Evolutionary conservation across 1,140 invertebrate species (phyloP).

Genomic region (Globodera ellingtonae): DNA sequence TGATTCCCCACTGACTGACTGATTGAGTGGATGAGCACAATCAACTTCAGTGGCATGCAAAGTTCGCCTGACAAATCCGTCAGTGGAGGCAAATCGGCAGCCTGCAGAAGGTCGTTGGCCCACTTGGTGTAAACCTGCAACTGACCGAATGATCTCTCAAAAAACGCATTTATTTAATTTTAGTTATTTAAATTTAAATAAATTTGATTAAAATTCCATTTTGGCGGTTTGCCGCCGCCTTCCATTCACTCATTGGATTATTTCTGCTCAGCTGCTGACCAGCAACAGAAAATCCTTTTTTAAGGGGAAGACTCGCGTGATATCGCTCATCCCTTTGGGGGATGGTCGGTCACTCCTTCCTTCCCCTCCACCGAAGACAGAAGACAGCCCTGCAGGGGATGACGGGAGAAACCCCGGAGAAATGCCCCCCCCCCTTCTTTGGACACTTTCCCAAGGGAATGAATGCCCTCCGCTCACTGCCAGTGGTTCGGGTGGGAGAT

Average conservation of each 20-base stretch:
- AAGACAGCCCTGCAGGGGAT: too few relatives aligned
- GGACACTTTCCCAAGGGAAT: not conserved
- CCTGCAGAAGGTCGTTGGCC: slow-evolving; percentile 50
- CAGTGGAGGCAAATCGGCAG: slow-evolving; percentile 37
- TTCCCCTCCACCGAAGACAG: too few relatives aligned
- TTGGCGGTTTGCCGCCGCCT: not conserved
- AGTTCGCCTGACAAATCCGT: slow-evolving; percentile 50
- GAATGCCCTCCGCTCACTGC: not conserved
- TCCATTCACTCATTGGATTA: not conserved
- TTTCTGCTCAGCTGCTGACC: not conserved
- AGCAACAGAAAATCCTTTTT: not conserved
- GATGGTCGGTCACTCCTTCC: not conserved
- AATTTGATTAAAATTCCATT: not conserved
- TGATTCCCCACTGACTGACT: slow-evolving; percentile 43
- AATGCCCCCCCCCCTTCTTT: not conserved
- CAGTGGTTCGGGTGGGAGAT: not conserved
- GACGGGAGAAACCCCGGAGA: not conserved
- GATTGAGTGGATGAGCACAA: slow-evolving; percentile 48
- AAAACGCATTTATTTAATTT: too few relatives aligned
- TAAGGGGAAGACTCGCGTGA: not conserved
- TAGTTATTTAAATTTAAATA: too few relatives aligned
- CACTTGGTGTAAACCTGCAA: slow-evolving; percentile 60
- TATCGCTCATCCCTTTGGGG: not conserved
- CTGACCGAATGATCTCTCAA: too few relatives aligned
- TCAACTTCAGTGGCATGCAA: slow-evolving; percentile 44